Evolutionary conservation across 2,113 vertebrate species (phyloP), one percentile per base, ranked within the genome.

Genomic region (Siniperca chuatsi): DNA sequence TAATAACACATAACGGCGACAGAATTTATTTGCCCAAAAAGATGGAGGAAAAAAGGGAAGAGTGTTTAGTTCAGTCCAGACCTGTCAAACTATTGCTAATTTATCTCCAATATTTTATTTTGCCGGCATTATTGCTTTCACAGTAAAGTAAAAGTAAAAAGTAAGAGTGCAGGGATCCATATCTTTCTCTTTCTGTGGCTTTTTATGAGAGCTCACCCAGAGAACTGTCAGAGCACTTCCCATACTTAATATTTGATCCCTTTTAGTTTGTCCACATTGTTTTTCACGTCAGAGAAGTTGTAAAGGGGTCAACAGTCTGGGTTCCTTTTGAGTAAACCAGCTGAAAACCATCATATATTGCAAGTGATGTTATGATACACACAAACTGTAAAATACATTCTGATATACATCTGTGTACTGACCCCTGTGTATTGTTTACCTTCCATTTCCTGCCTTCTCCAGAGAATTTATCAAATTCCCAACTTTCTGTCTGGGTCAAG

Each of bases 401-500:
- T 54, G 21, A 33, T 50, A 50, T 46, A 71, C 12, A 42, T 66
- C 50, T 50, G 37, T 62, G 7, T 9, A 54, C 23, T 29, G 65
- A 33, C 4, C 37, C 25, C 8, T 76, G 35, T 64, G 25, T 8
- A 58, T 18, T 37, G 8, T 67, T 71, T 74, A 0, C n/a, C 23
- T 35, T 79, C 13, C 44, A 75, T 81, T 83, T 83, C 83, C 80
- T 9, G 60, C 37, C 16, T 12, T 25, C 50, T 10, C 0, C n/a
- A 61, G 50, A 77, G 33, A 64, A 35, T 52, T 62, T 0, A 58
- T 78, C 57, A 74, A 67, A 75, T 23, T 82, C 44, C 25, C 52
- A 71, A 77, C 42, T 57, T 46, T 42, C 62, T 48, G 67, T 79
- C 78, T 86, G 68, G 37, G 37, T 66, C 70, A 57, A 48, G 15